Conservation (phyloP, 2,113 vertebrate species). For the Sphyrna mokarran region DNA sequence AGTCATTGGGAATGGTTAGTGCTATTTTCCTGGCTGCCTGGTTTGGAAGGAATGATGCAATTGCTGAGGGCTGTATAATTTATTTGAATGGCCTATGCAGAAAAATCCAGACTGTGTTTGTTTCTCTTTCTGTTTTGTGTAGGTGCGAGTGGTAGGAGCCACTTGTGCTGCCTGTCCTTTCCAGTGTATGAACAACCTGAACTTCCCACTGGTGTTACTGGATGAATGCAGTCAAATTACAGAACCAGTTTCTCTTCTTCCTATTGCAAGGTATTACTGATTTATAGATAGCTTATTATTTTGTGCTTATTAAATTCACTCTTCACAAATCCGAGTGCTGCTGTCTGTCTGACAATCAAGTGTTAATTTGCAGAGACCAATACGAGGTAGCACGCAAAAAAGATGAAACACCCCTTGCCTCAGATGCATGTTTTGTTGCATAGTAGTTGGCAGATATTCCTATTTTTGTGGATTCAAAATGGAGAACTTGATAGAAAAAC, state of each 20-base stretch:
- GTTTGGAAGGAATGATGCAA: not conserved
- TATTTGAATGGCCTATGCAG: not conserved
- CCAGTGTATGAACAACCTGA: conserved; percentile 55
- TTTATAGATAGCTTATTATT: not conserved
- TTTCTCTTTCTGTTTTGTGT: conserved; percentile 33
- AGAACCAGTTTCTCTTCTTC: conserved; percentile 65
- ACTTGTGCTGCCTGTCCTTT: conserved; percentile 69
- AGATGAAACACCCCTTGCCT: not conserved
- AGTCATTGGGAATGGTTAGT: not conserved
- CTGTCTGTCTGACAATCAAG: not conserved
- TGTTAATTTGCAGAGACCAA: not conserved
- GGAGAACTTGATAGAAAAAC: not conserved
- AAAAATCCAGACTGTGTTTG: not conserved
- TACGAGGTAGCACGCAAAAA: not conserved
- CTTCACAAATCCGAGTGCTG: not conserved
- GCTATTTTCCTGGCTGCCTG: not conserved
- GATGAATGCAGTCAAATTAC: conserved; percentile 72
- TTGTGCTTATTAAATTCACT: not conserved
- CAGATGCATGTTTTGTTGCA: not conserved
- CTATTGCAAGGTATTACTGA: conserved; percentile 60
- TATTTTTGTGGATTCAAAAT: not conserved
- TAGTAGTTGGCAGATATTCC: not conserved
- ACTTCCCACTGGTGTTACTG: conserved; percentile 64
- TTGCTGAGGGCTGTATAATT: not conserved
- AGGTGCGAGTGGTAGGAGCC: conserved; percentile 63